Evolutionary conservation across 2,888 invertebrate species (phyloP).

Genomic region (Crocallis elinguaria): DNA sequence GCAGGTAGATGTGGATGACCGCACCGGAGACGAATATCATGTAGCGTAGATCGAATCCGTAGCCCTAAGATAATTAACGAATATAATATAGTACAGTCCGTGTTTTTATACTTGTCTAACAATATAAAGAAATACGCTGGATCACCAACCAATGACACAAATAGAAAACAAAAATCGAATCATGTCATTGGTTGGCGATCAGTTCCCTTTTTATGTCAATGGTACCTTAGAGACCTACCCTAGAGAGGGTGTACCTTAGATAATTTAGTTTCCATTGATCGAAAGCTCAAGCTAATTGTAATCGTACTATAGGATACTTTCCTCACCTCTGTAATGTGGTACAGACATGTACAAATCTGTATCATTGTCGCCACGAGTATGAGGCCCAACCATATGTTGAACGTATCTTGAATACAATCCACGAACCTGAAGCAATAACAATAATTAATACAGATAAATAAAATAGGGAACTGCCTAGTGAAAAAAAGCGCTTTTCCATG

Average conservation of each 20-base stretch:
- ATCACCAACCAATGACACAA: too few species aligned
- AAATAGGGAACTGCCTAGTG: too few species aligned
- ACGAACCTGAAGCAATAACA: slow-evolving; percentile 52
- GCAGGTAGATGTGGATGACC: slow-evolving; percentile 60
- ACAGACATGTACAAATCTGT: slow-evolving; percentile 64
- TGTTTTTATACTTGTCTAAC: too few species aligned
- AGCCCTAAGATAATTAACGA: slow-evolving; percentile 41
- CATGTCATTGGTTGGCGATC: too few species aligned
- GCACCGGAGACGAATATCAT: slow-evolving; percentile 52
- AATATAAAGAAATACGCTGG: too few species aligned
- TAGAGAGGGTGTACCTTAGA: too few species aligned
- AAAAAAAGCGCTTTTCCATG: too few species aligned
- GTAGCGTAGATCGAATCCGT: slow-evolving; percentile 60
- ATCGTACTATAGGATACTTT: too few species aligned
- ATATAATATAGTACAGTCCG: neutral
- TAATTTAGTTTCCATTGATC: too few species aligned
- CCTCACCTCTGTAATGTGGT: slow-evolving; percentile 62
- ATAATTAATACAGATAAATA: neutral
- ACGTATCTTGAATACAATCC: slow-evolving; percentile 57
- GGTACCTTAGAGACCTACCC: too few species aligned
- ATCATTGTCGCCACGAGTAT: slow-evolving; percentile 62
- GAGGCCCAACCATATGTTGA: slow-evolving; percentile 62
- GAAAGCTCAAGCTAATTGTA: neutral
- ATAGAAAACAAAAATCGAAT: too few species aligned
- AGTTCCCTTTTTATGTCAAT: too few species aligned